Conservation (phyloP, 2,797 vertebrate genomes). For the Rhyacichthys aspro region DNA sequence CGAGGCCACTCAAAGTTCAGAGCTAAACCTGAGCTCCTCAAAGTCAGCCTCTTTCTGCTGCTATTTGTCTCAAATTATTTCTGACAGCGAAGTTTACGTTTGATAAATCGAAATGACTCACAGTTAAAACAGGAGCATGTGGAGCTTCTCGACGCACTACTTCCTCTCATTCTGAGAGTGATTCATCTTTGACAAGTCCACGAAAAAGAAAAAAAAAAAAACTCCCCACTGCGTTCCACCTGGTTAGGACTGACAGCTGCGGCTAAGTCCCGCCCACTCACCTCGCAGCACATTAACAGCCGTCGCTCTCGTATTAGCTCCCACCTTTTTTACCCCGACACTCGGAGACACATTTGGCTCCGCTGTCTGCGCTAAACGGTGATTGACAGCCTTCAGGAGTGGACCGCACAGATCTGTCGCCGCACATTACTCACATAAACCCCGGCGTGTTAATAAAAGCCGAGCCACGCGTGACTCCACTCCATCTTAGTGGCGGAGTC, state of each 20-base stretch:
- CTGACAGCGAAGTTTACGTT: slow-evolving; percentile 48
- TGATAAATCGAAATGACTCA: slow-evolving; percentile 59
- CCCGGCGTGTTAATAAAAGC: slow-evolving; percentile 70
- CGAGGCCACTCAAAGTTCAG: slow-evolving; percentile 64
- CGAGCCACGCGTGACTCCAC: slow-evolving; percentile 64
- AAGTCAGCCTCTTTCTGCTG: slow-evolving; percentile 15
- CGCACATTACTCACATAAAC: slow-evolving; percentile 49
- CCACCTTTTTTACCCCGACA: slow-evolving; percentile 28
- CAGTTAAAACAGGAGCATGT: slow-evolving; percentile 46
- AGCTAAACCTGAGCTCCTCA: slow-evolving; percentile 50
- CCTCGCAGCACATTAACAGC: slow-evolving; percentile 49
- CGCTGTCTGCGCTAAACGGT: slow-evolving; percentile 38
- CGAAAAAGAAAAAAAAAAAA: slow-evolving; percentile 13
- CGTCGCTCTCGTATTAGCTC: slow-evolving; percentile 59
- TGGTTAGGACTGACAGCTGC: slow-evolving; percentile 58
- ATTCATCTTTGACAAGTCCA: slow-evolving; percentile 62
- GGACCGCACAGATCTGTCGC: slow-evolving; percentile 33
- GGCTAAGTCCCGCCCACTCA: slow-evolving; percentile 60
- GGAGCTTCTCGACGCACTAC: slow-evolving; percentile 31
- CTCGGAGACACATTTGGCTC: slow-evolving; percentile 28
- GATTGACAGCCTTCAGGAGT: slow-evolving; percentile 70
- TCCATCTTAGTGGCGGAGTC: slow-evolving; percentile 58
- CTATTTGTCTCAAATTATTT: slow-evolving; percentile 17
- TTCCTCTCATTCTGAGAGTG: slow-evolving; percentile 40
- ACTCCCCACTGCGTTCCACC: slow-evolving; percentile 63